phyloP scores from a whole-genome alignment of 23 tunicate species.

The Halocynthia roretzi region DNA sequence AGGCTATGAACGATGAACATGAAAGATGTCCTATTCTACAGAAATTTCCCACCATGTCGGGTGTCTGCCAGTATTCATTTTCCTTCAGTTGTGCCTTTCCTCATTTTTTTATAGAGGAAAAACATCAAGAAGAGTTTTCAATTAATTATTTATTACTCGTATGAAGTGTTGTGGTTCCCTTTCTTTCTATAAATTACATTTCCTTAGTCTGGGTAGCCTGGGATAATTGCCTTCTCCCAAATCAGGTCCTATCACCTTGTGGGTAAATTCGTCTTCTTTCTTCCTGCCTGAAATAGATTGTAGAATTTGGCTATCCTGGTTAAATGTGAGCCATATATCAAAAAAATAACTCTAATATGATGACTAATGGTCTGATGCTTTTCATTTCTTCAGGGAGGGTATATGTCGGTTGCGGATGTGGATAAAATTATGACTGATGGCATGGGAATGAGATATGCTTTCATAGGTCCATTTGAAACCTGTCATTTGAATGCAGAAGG shows the following conservation, averaged over 20 bases:
- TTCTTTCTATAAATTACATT: no score
- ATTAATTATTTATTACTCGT: no score
- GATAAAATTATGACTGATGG: conserved; percentile 79
- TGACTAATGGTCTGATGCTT: not conserved
- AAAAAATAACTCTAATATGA: no score
- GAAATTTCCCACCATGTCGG: not conserved
- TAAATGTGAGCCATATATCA: no score
- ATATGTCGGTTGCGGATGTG: conserved; percentile 88
- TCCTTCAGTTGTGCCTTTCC: not conserved
- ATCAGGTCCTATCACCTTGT: no score
- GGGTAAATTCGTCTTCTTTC: no score
- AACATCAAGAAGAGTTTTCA: no score
- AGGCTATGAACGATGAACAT: not conserved
- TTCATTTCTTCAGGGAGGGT: conserved; percentile 41
- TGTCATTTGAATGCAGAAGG: conserved; percentile 98
- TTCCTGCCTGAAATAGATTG: no score
- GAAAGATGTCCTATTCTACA: no score
- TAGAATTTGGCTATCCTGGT: no score
- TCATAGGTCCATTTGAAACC: conserved; percentile 97
- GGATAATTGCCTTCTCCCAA: no score
- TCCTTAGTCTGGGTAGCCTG: no score
- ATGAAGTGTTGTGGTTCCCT: not conserved
- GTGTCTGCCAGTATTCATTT: not conserved
- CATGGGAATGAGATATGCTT: conserved; percentile 91
- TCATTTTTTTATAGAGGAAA: not conserved